phyloP scores from a whole-genome alignment of 2,113 vertebrate genomes.

The Pangasianodon gigas region DNA sequence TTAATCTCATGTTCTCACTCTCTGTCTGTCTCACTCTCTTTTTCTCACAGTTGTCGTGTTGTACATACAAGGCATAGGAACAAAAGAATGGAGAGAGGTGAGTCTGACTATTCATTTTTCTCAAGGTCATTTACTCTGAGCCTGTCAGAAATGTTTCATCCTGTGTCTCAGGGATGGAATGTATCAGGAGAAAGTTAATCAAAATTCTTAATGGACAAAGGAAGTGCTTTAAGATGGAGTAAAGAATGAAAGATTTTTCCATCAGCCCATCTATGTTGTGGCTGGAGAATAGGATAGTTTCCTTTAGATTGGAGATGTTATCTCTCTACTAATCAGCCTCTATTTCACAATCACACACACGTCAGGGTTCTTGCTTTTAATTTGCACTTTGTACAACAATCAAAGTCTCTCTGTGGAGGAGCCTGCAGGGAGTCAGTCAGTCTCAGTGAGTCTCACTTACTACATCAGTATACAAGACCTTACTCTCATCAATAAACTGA shows the following conservation, averaged over 20 bases:
- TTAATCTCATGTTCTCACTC: slow-evolving; percentile 22
- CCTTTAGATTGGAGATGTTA: not conserved
- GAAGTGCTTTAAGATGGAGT: not conserved
- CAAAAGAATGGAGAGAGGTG: slow-evolving; percentile 60
- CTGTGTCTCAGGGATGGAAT: not conserved
- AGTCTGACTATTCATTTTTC: slow-evolving; percentile 32
- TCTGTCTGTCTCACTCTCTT: slow-evolving; percentile 17
- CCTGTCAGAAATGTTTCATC: slow-evolving; percentile 19
- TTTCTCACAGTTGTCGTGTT: slow-evolving; percentile 53
- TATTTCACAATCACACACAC: not conserved
- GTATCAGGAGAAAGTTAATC: slow-evolving; percentile 24
- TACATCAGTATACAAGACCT: slow-evolving; percentile 42
- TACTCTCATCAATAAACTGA: slow-evolving; percentile 37
- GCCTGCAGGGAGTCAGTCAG: slow-evolving; percentile 54
- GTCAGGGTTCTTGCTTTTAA: slow-evolving; percentile 35
- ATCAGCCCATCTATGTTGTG: not conserved
- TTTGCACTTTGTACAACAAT: slow-evolving; percentile 52
- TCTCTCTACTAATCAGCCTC: slow-evolving; percentile 7
- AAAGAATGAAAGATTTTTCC: slow-evolving; percentile 4
- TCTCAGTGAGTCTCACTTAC: slow-evolving; percentile 55
- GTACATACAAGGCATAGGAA: slow-evolving; percentile 57
- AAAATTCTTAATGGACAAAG: slow-evolving; percentile 8
- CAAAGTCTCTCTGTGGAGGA: slow-evolving; percentile 56
- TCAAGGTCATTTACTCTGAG: slow-evolving; percentile 16
- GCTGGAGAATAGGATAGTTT: not conserved